Base-by-base conservation (phyloP, 1,140 invertebrate genomes). In the Chironomus striatipennis region DNA sequence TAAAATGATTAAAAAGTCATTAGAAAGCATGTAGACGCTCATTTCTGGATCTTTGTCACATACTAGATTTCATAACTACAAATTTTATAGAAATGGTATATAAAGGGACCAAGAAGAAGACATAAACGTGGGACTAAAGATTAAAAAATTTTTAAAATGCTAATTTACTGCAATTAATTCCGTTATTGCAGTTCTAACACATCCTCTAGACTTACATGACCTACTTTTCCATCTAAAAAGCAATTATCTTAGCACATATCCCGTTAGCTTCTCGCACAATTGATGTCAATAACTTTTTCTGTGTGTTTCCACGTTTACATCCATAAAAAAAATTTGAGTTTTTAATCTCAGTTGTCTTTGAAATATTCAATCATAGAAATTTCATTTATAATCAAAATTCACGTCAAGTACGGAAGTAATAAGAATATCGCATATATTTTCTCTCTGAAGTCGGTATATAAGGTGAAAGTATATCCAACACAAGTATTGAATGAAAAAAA, bases 121-220 rank as follows among this genome's bases (percentile, higher is more conserved):
- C n/a, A n/a, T n/a, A n/a, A n/a, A n/a, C n/a, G n/a, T n/a, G n/a
- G n/a, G n/a, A 1, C 5, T 12, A 15, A 57, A 57, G n/a, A 57
- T 12, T 1, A 12, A 1, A 57, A 57, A 12, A 57, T 17, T 70
- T 70, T 70, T 18, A 17, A n/a, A 17, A 20, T 18, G 65, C 65
- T 70, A 70, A 20, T 6, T 70, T 21, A 70, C 4, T 70, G 20
- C 17, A 17, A 70, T 70, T 70, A 0, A 20, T 6, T 70, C 65
- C 17, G 65, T 70, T 20, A 70, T 70, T 70, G 20, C 20, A 20
- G 2, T n/a, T n/a, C 20, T 70, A 70, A 70, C 65, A 70, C 65
- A 17, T n/a, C n/a, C n/a, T n/a, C n/a, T 21, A 70, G 65, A 70
- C 65, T 18, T 70, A 18, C 20, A 18, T 18, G 65, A 70, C 20